Percentiles rank a stretch among this genome's conserved stretches.
Evolutionary conservation across 2,888 invertebrate species (phyloP).

Genomic region (Carterocephalus palaemon): DNA sequence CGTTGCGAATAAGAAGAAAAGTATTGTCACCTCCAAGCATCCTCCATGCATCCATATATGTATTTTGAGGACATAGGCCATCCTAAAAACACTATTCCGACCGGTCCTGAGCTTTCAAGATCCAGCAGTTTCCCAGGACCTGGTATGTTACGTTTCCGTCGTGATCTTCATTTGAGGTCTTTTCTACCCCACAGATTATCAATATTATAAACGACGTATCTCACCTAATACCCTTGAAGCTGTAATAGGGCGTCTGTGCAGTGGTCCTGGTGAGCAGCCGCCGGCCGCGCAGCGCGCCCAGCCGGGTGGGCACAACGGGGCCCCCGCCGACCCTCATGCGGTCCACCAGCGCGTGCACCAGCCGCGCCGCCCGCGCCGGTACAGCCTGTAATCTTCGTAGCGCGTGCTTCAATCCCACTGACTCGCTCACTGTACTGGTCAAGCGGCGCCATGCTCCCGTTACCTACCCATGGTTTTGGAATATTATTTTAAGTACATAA

Average conservation of each 20-base stretch:
- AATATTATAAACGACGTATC: no score
- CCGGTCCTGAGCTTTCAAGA: no score
- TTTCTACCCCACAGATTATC: no score
- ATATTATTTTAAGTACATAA: not conserved
- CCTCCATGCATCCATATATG: no score
- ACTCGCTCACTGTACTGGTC: slow-evolving; percentile 71
- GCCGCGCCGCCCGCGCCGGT: slow-evolving; percentile 68
- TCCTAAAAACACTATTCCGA: no score
- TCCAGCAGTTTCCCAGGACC: no score
- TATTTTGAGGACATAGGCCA: no score
- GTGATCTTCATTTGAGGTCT: no score
- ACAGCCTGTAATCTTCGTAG: slow-evolving; percentile 68
- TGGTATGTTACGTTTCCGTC: no score
- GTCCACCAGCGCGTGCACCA: slow-evolving; percentile 72
- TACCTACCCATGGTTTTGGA: slow-evolving; percentile 44
- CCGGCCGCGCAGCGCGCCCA: slow-evolving; percentile 66
- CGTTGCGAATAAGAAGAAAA: no score
- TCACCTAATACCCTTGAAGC: slow-evolving; percentile 73
- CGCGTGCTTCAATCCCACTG: slow-evolving; percentile 70
- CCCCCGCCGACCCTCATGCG: slow-evolving; percentile 76
- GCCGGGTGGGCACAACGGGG: slow-evolving; percentile 58
- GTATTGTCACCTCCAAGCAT: no score
- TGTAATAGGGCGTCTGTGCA: slow-evolving; percentile 64
- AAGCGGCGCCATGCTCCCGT: slow-evolving; percentile 72
- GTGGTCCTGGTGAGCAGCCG: slow-evolving; percentile 61